These are phyloP conservation scores for Lottia scabra DNA, from an alignment of 2,888 invertebrate genomes.

Conservation along the genomic window DNA sequence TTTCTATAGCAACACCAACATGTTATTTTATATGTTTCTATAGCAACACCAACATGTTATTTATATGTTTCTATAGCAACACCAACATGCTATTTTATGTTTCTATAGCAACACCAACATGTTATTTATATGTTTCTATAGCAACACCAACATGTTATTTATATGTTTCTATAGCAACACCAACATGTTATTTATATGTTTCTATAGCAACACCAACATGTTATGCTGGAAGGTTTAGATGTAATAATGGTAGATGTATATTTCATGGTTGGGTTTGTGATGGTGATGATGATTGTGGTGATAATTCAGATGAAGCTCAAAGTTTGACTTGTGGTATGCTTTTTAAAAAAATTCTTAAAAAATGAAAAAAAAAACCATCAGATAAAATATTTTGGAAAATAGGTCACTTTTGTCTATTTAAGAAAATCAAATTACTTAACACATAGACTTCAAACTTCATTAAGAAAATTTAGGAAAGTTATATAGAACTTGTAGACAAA, in stretches of 20 bases:
- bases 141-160: conserved; percentile 47
- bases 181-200: conserved; percentile 39
- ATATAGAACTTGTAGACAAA: no score
- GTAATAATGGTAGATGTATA: conserved; percentile 76
- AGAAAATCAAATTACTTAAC: no score
- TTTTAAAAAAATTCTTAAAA: no score
- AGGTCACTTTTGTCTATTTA: no score
- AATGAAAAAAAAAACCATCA: no score
- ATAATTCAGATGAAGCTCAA: conserved; percentile 86
- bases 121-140: conserved; percentile 34
- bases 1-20: conserved; percentile 43
- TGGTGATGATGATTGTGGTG: conserved; percentile 87
- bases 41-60: conserved; percentile 52
- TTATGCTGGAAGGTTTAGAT: conserved; percentile 54
- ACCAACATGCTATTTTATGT: conserved; percentile 40
- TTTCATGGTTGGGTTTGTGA: conserved; percentile 87
- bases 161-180: conserved; percentile 37
- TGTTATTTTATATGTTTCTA: conserved; percentile 34
- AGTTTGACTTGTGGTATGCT: conserved; percentile 50
- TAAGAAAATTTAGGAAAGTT: no score
- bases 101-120: conserved; percentile 47
- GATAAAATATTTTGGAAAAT: no score
- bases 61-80: conserved; percentile 36
- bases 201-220: conserved; percentile 51
- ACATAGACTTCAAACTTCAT: no score